Percentiles rank a stretch among this genome's conserved stretches.
These are phyloP conservation scores for Agonum fuliginosum DNA, from an alignment of 2,888 invertebrate genomes.

Conservation along the genomic window DNA sequence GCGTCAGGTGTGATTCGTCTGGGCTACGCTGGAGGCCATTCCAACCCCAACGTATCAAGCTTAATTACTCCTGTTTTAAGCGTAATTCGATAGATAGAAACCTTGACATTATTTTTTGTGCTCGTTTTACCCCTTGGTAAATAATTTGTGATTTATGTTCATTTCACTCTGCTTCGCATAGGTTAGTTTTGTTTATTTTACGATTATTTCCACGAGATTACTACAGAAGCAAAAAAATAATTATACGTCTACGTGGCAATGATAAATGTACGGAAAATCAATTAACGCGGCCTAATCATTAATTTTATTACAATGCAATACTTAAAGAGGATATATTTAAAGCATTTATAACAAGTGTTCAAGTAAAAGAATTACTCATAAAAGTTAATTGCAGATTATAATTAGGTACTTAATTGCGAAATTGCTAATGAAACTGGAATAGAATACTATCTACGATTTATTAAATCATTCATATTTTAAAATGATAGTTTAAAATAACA, in stretches of 20 bases:
- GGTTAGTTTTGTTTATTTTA: not conserved
- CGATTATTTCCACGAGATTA: not conserved
- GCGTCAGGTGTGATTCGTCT: constrained; percentile 10
- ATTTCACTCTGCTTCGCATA: not conserved
- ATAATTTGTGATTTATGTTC: constrained; percentile 43
- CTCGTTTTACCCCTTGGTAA: constrained; percentile 4
- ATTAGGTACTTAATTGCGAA: no score
- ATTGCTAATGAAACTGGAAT: no score
- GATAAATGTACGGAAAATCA: no score
- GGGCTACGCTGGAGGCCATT: not conserved
- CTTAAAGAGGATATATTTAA: no score
- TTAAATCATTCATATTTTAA: no score
- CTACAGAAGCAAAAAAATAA: not conserved
- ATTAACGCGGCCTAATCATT: no score
- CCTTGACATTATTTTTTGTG: constrained; percentile 36
- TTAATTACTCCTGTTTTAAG: constrained; percentile 57
- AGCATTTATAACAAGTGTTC: no score
- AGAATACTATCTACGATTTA: no score
- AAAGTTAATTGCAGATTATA: no score
- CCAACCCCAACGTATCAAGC: constrained; percentile 28
- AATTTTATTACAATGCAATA: no score
- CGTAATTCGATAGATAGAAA: constrained; percentile 51
- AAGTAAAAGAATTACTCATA: no score
- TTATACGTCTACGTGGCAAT: not conserved
- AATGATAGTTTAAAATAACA: no score